A percentile compares a stretch with the other conserved stretches of the same genome.
phyloP scores from a whole-genome alignment of 2,888 invertebrate genomes.

The Hydropsyche betteni region DNA sequence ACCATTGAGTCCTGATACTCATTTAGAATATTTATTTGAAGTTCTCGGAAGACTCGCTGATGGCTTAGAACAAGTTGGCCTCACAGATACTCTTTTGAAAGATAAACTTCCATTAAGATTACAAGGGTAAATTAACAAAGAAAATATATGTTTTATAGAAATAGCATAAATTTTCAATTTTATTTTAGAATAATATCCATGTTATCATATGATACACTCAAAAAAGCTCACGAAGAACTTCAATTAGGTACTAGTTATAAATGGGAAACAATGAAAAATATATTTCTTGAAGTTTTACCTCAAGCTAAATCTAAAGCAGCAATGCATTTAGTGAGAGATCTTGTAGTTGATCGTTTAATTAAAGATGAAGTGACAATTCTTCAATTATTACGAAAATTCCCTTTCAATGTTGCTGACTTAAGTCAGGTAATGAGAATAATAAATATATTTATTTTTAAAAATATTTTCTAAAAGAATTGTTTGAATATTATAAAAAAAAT shows the following conservation, averaged over 20 bases:
- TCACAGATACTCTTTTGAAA: slow-evolving; percentile 46
- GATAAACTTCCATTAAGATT: slow-evolving; percentile 48
- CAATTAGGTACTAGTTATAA: slow-evolving; percentile 77
- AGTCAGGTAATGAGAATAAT: slow-evolving; percentile 56
- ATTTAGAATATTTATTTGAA: slow-evolving; percentile 33
- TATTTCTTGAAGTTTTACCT: slow-evolving; percentile 77
- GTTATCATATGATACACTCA: slow-evolving; percentile 58
- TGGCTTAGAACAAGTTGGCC: slow-evolving; percentile 48
- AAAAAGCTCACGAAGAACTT: slow-evolving; percentile 66
- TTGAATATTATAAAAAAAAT: neutral
- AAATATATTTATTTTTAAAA: slow-evolving; percentile 28
- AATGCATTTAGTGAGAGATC: slow-evolving; percentile 71
- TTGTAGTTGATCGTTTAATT: slow-evolving; percentile 64
- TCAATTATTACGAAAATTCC: slow-evolving; percentile 65
- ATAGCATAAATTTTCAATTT: neutral
- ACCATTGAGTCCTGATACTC: neutral
- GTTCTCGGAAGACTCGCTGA: slow-evolving; percentile 43
- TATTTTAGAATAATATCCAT: slow-evolving; percentile 61
- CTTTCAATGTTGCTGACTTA: slow-evolving; percentile 73
- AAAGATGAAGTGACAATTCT: slow-evolving; percentile 40
- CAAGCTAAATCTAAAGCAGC: slow-evolving; percentile 74
- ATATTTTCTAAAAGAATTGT: neutral
- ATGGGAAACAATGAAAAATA: slow-evolving; percentile 77
- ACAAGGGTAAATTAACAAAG: slow-evolving; percentile 42
- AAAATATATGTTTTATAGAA: neutral